These are phyloP conservation scores for Nerophis ophidion DNA, from an alignment of 2,113 vertebrate genomes.

Conservation along the genomic window DNA sequence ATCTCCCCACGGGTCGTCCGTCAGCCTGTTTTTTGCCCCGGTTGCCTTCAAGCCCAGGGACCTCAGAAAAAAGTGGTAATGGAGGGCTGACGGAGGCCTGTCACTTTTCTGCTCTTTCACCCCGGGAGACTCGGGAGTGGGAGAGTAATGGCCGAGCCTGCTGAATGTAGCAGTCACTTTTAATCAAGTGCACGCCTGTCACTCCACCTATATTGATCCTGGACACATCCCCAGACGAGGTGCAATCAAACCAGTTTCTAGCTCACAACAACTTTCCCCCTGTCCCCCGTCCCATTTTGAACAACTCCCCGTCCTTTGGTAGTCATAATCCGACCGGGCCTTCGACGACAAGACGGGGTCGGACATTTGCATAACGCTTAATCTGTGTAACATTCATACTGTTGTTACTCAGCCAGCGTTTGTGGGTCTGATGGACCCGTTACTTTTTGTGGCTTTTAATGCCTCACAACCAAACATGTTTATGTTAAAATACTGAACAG, in stretches of 20 bases:
- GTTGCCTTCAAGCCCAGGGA: conserved; percentile 60
- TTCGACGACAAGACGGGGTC: conserved; percentile 48
- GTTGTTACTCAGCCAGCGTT: too few relatives aligned
- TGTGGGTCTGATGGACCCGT: too few relatives aligned
- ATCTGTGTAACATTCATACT: too few relatives aligned
- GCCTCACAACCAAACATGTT: too few relatives aligned
- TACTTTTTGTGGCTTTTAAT: too few relatives aligned
- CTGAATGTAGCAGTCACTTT: conserved; percentile 80
- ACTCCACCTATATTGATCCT: conserved; percentile 72
- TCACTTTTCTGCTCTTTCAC: conserved; percentile 73
- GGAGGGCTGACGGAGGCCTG: conserved; percentile 69
- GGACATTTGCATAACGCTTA: conserved; percentile 30
- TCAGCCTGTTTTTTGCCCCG: conserved; percentile 59
- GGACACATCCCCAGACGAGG: conserved; percentile 55
- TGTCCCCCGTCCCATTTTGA: too few relatives aligned
- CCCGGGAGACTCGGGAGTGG: conserved; percentile 61
- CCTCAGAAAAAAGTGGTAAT: conserved; percentile 69
- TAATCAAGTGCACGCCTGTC: conserved; percentile 75
- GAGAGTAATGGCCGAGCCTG: conserved; percentile 72
- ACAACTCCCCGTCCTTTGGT: conserved; percentile 59
- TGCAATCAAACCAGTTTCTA: conserved; percentile 55
- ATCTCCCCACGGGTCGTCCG: conserved; percentile 31
- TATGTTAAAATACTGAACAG: too few relatives aligned
- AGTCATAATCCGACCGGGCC: conserved; percentile 48
- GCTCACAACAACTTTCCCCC: conserved; percentile 59